Base-by-base conservation (phyloP, 1,140 invertebrate species). In the Magallana gigas region DNA sequence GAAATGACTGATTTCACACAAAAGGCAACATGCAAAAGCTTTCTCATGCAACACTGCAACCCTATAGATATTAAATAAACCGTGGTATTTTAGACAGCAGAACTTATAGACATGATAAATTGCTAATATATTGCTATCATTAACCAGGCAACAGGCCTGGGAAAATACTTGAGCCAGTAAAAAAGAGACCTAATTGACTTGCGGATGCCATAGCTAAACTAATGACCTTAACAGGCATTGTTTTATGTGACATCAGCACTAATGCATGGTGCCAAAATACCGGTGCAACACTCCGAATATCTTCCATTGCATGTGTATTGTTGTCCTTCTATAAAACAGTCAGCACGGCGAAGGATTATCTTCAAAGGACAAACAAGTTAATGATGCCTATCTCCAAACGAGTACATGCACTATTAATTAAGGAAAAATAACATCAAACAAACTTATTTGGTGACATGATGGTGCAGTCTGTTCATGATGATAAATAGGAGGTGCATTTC, bases 381-480 rank as follows among this genome's bases (percentile, higher is more conserved):
- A 76, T 11, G 68, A 76, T 76, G 68, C 68, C 68, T 76, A 76
- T 76, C 68, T 76, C 68, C 68, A 36, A 36, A 76, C 12, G 36
- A 11, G 68, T 76, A 76, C 68, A 76, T 76, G 68, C 68, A 76
- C 68, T 76, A 76, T 76, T 76, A 76, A 76, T 76, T 76, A 76
- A 29, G 68, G 36, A 76, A 76, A 76, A 76, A 76, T 76, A 76
- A 76, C 68, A 76, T 76, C 68, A 76, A 76, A 76, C 18, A 36
- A 76, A 29, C 8, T 12, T 36, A 12, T 4, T 8, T 11, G 68
- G 68, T 76, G 68, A 76, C 68, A 76, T 29, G 18, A 29, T 76
- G 68, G 68, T 76, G 68, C 68, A 76, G 8, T 11, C 8, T 11
- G 23, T 29, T 5, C 64, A 18, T 1, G 11, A 8, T 29, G 11